Conservation (phyloP, 53 echinoderm and acorn worm genomes). For the Glandiceps talaboti region DNA sequence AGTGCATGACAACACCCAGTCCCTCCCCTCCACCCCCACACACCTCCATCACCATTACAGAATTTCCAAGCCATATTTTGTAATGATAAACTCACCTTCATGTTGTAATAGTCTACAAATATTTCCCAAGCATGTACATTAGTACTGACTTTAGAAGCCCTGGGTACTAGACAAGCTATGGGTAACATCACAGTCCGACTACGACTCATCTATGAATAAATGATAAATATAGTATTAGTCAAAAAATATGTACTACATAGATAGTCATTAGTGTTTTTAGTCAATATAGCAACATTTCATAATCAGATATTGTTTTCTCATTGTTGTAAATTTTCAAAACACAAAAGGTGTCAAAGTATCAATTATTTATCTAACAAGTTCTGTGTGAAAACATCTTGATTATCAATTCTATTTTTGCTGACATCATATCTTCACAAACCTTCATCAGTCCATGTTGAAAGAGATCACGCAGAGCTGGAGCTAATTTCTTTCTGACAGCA, state of each 20-base stretch:
- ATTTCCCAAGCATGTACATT: conserved; percentile 75
- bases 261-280: too few species aligned
- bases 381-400: too few species aligned
- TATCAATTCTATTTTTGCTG: too few species aligned
- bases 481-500: conserved; percentile 72
- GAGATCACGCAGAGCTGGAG: conserved; percentile 58
- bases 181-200: conserved; percentile 83
- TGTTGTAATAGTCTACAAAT: conserved; percentile 72
- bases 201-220: conserved; percentile 29
- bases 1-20: too few species aligned
- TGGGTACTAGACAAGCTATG: conserved; percentile 70
- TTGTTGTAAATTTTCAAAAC: too few species aligned
- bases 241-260: too few species aligned
- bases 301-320: too few species aligned
- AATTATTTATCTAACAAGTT: too few species aligned
- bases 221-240: too few species aligned
- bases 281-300: too few species aligned
- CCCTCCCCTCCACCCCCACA: not conserved
- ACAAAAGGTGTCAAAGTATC: too few species aligned
- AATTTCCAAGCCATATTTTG: not conserved
- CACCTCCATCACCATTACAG: not conserved
- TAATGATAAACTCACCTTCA: conserved; percentile 51
- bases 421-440: too few species aligned
- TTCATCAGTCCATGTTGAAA: conserved; percentile 77
- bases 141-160: conserved; percentile 19